A percentile compares a stretch with the other conserved stretches of the same genome.
These are phyloP conservation scores for Lycaon pictus DNA, from an alignment of 2,113 vertebrate species.

Conservation along the genomic window DNA sequence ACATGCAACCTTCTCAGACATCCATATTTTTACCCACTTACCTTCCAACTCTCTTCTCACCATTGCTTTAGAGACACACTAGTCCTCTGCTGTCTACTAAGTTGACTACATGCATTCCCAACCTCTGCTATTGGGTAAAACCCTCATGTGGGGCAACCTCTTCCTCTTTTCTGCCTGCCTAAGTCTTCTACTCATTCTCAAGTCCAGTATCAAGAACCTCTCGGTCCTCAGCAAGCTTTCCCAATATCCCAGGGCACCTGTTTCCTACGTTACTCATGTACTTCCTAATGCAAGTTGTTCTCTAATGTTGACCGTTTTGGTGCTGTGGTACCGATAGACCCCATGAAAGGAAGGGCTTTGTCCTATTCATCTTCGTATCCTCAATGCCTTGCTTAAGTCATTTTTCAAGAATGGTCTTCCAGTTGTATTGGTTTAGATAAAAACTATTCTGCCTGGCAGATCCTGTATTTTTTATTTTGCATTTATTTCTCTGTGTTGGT, in stretches of 20 bases:
- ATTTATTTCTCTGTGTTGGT: background rate
- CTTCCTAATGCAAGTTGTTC: background rate
- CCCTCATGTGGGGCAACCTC: background rate
- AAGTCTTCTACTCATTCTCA: background rate
- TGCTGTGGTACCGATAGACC: background rate
- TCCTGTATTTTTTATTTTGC: background rate
- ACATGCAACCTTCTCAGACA: background rate
- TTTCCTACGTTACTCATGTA: background rate
- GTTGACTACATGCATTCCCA: background rate
- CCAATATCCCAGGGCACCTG: background rate
- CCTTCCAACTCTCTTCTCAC: background rate
- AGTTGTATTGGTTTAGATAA: background rate
- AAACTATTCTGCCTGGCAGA: background rate
- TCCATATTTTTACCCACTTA: background rate
- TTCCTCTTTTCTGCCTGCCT: background rate
- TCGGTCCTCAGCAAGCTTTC: background rate
- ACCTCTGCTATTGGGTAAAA: background rate
- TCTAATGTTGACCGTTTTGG: background rate
- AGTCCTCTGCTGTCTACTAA: background rate
- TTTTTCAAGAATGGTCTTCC: background rate
- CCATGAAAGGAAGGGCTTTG: background rate
- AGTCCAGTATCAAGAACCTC: background rate
- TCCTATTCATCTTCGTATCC: background rate
- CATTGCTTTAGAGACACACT: background rate
- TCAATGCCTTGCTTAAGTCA: background rate